Evolutionary conservation across 2,797 vertebrate genomes (phyloP).

Genomic region (Phoeniculus purpureus): DNA sequence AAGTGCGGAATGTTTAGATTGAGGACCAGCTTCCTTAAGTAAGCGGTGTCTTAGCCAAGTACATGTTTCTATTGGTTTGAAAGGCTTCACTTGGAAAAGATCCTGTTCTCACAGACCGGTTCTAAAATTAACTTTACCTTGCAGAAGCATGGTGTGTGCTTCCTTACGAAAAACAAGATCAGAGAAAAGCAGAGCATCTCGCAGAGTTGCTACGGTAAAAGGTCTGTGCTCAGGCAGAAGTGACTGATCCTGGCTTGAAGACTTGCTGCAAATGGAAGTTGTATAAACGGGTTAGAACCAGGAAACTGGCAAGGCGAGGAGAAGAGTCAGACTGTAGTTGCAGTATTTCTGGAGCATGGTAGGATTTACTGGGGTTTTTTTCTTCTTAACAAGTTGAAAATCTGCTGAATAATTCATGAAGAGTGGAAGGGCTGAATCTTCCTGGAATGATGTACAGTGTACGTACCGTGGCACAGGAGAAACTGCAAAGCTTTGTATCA

Average conservation of each 20-base stretch:
- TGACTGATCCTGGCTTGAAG: constrained; percentile 3
- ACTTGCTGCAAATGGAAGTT: not conserved
- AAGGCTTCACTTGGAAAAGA: not conserved
- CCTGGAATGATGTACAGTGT: constrained; percentile 72
- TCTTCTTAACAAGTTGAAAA: constrained; percentile 71
- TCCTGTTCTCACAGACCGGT: not conserved
- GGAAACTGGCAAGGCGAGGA: not conserved
- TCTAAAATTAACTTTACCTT: constrained; percentile 53
- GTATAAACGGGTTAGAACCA: constrained; percentile 20
- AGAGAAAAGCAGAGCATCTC: not conserved
- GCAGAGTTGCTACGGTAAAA: constrained; percentile 1
- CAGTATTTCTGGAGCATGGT: constrained; percentile 71
- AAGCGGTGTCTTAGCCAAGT: not conserved
- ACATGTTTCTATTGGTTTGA: not conserved
- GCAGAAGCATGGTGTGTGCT: not conserved
- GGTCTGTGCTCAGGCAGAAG: not conserved
- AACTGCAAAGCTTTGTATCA: constrained; percentile 71
- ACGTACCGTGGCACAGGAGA: constrained; percentile 69
- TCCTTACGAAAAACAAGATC: not conserved
- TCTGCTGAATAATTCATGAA: constrained; percentile 83
- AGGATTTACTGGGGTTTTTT: constrained; percentile 20
- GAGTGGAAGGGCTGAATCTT: constrained; percentile 75
- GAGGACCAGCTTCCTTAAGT: not conserved
- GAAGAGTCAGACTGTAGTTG: constrained; percentile 61
- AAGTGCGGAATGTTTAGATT: not conserved